These are phyloP conservation scores for Dastarcus helophoroides DNA, from an alignment of 2,888 invertebrate genomes.

Conservation along the genomic window DNA sequence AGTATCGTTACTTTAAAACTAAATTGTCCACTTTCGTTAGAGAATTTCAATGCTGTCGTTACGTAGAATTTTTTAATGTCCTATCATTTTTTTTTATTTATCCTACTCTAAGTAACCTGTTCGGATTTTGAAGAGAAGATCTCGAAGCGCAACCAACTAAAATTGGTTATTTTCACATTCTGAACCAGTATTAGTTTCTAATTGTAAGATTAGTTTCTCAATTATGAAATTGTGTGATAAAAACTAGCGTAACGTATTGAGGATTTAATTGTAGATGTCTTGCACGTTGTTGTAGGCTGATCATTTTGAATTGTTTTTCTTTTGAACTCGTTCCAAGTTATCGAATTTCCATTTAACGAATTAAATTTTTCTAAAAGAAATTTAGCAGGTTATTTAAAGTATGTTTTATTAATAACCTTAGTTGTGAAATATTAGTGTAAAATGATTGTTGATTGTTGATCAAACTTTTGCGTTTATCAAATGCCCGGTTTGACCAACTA, in stretches of 20 bases:
- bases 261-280: no score
- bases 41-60: not conserved
- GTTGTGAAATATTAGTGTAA: constrained; percentile 29
- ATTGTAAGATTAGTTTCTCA: no score
- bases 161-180: no score
- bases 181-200: no score
- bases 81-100: constrained; percentile 8
- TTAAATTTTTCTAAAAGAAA: constrained; percentile 12
- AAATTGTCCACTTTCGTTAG: constrained; percentile 4
- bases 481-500: constrained; percentile 27
- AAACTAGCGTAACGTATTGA: no score
- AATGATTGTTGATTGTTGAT: constrained; percentile 28
- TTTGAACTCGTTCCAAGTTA: no score
- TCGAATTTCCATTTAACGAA: no score
- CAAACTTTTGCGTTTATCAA: constrained; percentile 27
- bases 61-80: not conserved
- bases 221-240: no score
- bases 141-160: no score
- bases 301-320: no score
- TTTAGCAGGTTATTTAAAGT: constrained; percentile 26
- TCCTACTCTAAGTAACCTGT: constrained; percentile 11
- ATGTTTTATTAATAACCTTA: constrained; percentile 25
- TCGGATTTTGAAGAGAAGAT: no score
- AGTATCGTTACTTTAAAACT: constrained; percentile 11
- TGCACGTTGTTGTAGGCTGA: no score